Percentiles rank a stretch among this genome's conserved stretches.
These are phyloP conservation scores for Ips nitidus DNA, from an alignment of 1,140 invertebrate species.

Conservation along the genomic window DNA sequence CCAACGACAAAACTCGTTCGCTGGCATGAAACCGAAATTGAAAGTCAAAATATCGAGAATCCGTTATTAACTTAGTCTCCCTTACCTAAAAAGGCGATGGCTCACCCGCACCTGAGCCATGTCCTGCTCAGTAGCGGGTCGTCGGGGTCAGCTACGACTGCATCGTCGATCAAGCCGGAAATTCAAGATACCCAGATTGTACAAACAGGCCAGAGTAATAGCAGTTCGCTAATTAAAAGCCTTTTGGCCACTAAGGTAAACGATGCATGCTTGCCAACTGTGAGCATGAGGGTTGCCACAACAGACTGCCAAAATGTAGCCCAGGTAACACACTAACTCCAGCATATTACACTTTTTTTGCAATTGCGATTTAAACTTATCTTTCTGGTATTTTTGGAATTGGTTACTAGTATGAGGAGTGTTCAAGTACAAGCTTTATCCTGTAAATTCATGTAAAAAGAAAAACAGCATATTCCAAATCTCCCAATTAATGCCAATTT, in stretches of 20 bases:
- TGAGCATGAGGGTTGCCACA: conserved; percentile 52
- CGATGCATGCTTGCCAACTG: conserved; percentile 60
- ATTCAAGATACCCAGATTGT: conserved; percentile 14
- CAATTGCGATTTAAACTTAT: neutral
- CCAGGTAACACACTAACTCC: conserved; percentile 54
- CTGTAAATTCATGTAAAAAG: too few species aligned
- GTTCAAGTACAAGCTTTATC: too few species aligned
- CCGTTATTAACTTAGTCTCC: conserved; percentile 7
- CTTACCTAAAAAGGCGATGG: conserved; percentile 54
- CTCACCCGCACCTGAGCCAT: conserved; percentile 65
- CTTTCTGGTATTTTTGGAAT: neutral
- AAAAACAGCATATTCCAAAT: too few species aligned
- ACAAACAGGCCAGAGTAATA: conserved; percentile 47
- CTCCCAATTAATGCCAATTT: too few species aligned
- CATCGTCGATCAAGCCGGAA: conserved; percentile 46
- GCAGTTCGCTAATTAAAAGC: conserved; percentile 78
- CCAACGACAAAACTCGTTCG: neutral
- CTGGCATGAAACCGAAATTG: neutral
- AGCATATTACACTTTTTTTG: conserved; percentile 17
- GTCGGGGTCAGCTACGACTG: conserved; percentile 50
- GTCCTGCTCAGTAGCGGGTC: conserved; percentile 59
- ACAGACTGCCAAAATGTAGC: conserved; percentile 53
- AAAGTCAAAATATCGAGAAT: neutral
- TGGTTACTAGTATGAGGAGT: neutral
- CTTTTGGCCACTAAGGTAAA: conserved; percentile 83